phyloP scores from a whole-genome alignment of 2,113 vertebrate genomes.

The Crotalus tigris region DNA sequence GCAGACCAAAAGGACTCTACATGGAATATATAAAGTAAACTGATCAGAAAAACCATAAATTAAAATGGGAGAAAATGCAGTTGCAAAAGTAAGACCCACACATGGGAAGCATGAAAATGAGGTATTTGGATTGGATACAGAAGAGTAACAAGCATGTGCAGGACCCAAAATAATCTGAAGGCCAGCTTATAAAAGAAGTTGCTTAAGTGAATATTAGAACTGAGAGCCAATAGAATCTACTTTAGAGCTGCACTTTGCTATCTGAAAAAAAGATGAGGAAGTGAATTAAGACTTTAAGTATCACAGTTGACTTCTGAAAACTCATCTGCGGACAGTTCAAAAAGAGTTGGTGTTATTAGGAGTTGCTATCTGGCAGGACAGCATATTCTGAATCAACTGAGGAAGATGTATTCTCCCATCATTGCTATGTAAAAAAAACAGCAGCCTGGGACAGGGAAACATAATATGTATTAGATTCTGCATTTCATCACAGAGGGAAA shows the following conservation, averaged over 20 bases:
- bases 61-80: background rate
- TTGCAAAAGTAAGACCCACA: background rate
- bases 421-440: background rate
- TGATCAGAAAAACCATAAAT: background rate
- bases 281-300: background rate
- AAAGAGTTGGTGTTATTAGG: background rate
- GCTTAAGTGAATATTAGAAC: background rate
- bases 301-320: background rate
- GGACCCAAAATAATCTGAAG: background rate
- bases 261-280: background rate
- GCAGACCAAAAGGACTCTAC: background rate
- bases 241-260: background rate
- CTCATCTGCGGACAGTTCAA: background rate
- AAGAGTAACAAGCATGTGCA: background rate
- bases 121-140: background rate
- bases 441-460: background rate
- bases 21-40: background rate
- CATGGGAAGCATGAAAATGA: background rate
- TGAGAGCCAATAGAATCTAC: background rate
- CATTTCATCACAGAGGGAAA: background rate
- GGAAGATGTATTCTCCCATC: background rate
- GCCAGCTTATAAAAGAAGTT: background rate
- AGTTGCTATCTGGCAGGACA: background rate
- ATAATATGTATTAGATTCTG: background rate
- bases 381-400: background rate